These are phyloP conservation scores for Hemaris fuciformis DNA, from an alignment of 2,888 invertebrate genomes.

Conservation along the genomic window DNA sequence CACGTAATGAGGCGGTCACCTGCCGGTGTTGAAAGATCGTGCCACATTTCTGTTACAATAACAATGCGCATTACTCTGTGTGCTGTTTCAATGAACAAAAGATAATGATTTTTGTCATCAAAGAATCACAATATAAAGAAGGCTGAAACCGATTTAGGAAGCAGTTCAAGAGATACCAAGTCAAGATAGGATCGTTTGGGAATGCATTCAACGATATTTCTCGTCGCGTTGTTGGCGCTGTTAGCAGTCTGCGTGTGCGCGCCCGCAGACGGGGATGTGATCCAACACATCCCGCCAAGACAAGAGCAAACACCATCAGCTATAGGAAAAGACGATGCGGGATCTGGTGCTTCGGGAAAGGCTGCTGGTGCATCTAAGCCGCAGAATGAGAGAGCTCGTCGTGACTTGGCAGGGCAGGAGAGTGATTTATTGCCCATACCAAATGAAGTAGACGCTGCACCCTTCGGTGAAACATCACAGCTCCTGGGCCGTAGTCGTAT, in stretches of 20 bases:
- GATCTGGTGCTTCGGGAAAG: conserved; percentile 70
- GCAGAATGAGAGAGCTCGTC: conserved; percentile 44
- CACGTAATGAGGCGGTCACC: conserved; percentile 56
- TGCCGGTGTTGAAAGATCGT: conserved; percentile 45
- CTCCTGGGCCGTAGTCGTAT: conserved; percentile 64
- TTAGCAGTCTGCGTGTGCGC: conserved; percentile 66
- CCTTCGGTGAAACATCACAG: conserved; percentile 59
- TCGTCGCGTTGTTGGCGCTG: conserved; percentile 71
- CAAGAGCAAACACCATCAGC: conserved; percentile 69
- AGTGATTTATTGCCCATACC: conserved; percentile 64
- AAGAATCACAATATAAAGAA: conserved; percentile 51
- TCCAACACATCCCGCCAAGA: conserved; percentile 70
- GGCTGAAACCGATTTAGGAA: conserved; percentile 18
- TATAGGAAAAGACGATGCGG: conserved; percentile 67
- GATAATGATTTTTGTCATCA: conserved; percentile 63
- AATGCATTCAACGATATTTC: conserved; percentile 72
- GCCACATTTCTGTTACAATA: conserved; percentile 60
- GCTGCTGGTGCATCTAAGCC: conserved; percentile 60
- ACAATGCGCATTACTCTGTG: conserved; percentile 52
- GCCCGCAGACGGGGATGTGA: conserved; percentile 61
- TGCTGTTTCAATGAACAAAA: conserved; percentile 53
- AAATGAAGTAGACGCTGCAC: conserved; percentile 57
- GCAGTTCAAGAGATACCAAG: conserved; percentile 42
- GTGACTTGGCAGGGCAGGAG: conserved; percentile 60
- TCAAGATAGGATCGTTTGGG: conserved; percentile 70